phyloP scores from a whole-genome alignment of 1,140 invertebrate genomes.

The Polypedilum pembai region DNA sequence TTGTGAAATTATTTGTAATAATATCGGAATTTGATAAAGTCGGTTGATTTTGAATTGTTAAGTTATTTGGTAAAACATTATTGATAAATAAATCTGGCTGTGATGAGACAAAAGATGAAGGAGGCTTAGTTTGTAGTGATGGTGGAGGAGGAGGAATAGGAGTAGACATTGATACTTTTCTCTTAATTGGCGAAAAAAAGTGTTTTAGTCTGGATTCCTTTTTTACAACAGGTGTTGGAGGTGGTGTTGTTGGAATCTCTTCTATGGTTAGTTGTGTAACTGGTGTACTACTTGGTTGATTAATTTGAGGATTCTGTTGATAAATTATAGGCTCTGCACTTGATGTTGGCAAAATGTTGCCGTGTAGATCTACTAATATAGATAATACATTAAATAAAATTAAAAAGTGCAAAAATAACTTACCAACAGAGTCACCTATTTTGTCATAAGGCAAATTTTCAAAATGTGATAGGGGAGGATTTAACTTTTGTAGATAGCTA shows the following conservation, averaged over 20 bases:
- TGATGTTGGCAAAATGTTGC: background rate
- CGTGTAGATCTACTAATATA: background rate
- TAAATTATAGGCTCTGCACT: background rate
- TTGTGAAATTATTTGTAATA: background rate
- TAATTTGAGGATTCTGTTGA: background rate
- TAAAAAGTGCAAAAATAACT: background rate
- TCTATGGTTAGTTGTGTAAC: too few relatives aligned
- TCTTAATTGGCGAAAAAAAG: constrained; percentile 45
- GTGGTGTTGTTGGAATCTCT: background rate
- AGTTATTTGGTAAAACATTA: constrained; percentile 13
- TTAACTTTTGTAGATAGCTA: constrained; percentile 39
- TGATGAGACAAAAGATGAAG: too few relatives aligned
- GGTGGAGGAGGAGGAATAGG: constrained; percentile 32
- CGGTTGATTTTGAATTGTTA: background rate
- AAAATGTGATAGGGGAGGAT: constrained; percentile 42
- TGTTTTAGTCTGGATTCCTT: constrained; percentile 39
- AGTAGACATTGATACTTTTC: constrained; percentile 35
- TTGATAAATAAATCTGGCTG: constrained; percentile 27
- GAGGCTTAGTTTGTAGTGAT: too few relatives aligned
- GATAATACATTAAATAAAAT: background rate
- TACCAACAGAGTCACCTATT: constrained; percentile 34
- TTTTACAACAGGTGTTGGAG: background rate
- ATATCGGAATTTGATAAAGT: background rate
- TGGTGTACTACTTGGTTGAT: background rate
- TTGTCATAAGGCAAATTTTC: constrained; percentile 41